phyloP scores from a whole-genome alignment of 2,888 invertebrate genomes.

The Geophilus truncorum region DNA sequence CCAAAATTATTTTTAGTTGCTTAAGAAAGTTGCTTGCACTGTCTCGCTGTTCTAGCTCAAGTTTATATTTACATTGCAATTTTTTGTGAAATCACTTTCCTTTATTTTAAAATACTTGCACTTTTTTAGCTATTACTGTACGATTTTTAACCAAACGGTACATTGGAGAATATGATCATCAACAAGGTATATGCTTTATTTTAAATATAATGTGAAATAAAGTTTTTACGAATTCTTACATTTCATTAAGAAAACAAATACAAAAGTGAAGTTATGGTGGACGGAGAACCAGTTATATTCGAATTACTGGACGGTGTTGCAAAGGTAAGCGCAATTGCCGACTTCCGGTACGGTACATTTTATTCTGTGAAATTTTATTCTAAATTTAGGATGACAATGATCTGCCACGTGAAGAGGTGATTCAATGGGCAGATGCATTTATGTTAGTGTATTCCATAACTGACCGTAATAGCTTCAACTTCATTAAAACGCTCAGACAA shows the following conservation, averaged over 20 bases:
- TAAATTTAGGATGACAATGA: constrained; percentile 64
- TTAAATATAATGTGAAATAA: constrained; percentile 34
- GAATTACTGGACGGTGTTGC: constrained; percentile 87
- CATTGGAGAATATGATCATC: constrained; percentile 92
- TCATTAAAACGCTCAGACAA: constrained; percentile 67
- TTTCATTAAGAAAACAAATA: constrained; percentile 68
- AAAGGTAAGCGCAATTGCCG: constrained; percentile 58
- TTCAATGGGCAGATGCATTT: constrained; percentile 86
- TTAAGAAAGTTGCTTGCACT: constrained; percentile 6
- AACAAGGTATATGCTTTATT: constrained; percentile 61
- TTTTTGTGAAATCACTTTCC: no score
- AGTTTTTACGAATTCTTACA: constrained; percentile 31
- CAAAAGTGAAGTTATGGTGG: constrained; percentile 81
- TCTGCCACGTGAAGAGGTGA: constrained; percentile 64
- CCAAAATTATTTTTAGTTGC: neutral
- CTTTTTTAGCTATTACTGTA: constrained; percentile 61
- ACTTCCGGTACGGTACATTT: neutral
- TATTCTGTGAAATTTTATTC: neutral
- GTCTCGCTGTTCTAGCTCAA: constrained; percentile 15
- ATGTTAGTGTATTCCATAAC: constrained; percentile 86
- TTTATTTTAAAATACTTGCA: neutral
- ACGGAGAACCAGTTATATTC: constrained; percentile 81
- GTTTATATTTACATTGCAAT: constrained; percentile 31
- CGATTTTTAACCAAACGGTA: constrained; percentile 87
- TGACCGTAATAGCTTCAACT: constrained; percentile 77